Evolutionary conservation across 1,140 invertebrate species (phyloP).

Genomic region (Drosophila nannoptera): DNA sequence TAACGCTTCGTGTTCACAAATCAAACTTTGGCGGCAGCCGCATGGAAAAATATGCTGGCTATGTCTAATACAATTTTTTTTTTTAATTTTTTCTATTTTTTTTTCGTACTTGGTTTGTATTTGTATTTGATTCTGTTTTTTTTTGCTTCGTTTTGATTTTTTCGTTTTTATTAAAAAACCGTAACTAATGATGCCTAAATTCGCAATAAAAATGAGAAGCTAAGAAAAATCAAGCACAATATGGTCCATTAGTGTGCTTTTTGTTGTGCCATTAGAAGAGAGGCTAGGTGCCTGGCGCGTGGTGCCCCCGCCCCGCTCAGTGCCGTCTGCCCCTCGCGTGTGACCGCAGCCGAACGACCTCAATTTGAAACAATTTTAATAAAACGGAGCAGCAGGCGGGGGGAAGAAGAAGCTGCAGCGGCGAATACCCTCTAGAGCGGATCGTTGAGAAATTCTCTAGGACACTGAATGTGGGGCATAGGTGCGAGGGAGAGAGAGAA

Average conservation of each 20-base stretch:
- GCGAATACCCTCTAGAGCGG: neutral
- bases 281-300: conserved; percentile 11
- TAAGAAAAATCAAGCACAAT: conserved; percentile 61
- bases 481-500: too few species aligned
- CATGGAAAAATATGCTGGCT: conserved; percentile 10
- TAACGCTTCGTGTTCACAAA: conserved; percentile 63
- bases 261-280: conserved; percentile 61
- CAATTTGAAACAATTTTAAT: conserved; percentile 77
- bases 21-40: conserved; percentile 57
- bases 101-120: conserved; percentile 25
- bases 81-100: too few species aligned
- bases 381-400: conserved; percentile 35
- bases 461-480: too few species aligned
- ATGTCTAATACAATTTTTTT: conserved; percentile 32
- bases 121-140: conserved; percentile 28
- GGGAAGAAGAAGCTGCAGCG: too few species aligned
- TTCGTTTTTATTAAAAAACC: conserved; percentile 75
- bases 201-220: conserved; percentile 69
- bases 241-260: conserved; percentile 72
- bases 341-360: conserved; percentile 19
- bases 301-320: neutral
- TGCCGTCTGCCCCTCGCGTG: neutral
- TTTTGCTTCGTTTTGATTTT: conserved; percentile 29
- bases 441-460: too few species aligned
- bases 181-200: conserved; percentile 78